A percentile compares a stretch with the other conserved stretches of the same genome.
Evolutionary conservation across 1,140 invertebrate species (phyloP).

Genomic region (Trachymyrmex cornetzi): DNA sequence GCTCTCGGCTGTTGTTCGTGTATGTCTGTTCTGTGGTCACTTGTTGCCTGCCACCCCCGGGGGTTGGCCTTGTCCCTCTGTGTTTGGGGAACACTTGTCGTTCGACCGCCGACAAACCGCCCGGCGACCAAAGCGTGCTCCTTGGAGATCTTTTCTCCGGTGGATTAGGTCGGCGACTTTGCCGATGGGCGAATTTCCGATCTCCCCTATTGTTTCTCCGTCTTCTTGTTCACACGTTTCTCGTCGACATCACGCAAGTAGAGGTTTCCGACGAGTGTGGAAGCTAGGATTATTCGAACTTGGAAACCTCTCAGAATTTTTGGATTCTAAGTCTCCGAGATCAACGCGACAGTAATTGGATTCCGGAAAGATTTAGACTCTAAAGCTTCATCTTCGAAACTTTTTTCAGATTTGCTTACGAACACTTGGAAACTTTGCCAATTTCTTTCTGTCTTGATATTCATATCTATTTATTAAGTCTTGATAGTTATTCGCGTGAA

Average conservation of each 20-base stretch:
- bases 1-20: conserved; percentile 69
- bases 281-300: not conserved
- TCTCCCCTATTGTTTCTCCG: conserved; percentile 48
- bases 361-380: not conserved
- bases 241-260: too few species aligned
- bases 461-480: not conserved
- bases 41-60: conserved; percentile 85
- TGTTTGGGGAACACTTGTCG: conserved; percentile 83
- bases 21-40: conserved; percentile 83
- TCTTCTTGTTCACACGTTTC: not conserved
- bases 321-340: not conserved
- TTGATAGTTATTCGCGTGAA: too few species aligned
- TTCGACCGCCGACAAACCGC: conserved; percentile 76
- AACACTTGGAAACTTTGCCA: not conserved
- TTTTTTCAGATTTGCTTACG: not conserved
- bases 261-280: not conserved
- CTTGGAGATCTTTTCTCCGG: conserved; percentile 56
- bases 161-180: conserved; percentile 45
- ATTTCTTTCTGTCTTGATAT: not conserved
- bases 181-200: conserved; percentile 52
- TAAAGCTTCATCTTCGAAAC: not conserved
- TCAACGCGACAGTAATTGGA: not conserved
- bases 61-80: conserved; percentile 83
- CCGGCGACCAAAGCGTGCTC: conserved; percentile 32
- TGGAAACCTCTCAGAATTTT: not conserved